A percentile compares a stretch with the other conserved stretches of the same genome.
phyloP scores from a whole-genome alignment of 2,888 invertebrate genomes.

The Drepanosiphum platanoidis region DNA sequence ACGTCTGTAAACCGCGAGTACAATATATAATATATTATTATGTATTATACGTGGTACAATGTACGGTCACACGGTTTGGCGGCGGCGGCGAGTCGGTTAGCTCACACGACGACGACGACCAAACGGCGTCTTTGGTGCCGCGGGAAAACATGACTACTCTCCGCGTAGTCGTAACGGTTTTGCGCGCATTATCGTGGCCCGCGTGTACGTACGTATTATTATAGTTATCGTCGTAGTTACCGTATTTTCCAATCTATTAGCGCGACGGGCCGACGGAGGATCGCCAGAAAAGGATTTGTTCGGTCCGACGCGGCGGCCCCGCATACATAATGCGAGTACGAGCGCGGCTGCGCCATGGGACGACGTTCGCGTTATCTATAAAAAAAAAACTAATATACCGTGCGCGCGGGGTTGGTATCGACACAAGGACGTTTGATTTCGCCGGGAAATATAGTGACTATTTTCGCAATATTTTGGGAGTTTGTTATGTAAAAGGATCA shows the following conservation, averaged over 20 bases:
- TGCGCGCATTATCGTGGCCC: not conserved
- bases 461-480: no score
- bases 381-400: no score
- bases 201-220: not conserved
- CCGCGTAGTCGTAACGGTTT: not conserved
- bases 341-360: no score
- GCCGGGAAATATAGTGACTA: no score
- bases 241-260: constrained; percentile 14
- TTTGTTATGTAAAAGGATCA: no score
- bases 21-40: not conserved
- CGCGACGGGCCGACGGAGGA: not conserved
- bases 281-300: constrained; percentile 39
- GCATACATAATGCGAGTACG: no score
- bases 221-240: not conserved
- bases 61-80: not conserved
- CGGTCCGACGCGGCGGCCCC: no score
- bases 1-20: not conserved
- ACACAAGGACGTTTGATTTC: no score
- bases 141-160: constrained; percentile 45
- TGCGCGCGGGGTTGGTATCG: no score
- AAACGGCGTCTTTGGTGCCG: constrained; percentile 23
- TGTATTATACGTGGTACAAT: not conserved
- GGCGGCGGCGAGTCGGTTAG: not conserved
- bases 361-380: no score
- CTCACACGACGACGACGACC: not conserved